These are phyloP conservation scores for Ophion costatus DNA, from an alignment of 2,888 invertebrate species.

Conservation along the genomic window DNA sequence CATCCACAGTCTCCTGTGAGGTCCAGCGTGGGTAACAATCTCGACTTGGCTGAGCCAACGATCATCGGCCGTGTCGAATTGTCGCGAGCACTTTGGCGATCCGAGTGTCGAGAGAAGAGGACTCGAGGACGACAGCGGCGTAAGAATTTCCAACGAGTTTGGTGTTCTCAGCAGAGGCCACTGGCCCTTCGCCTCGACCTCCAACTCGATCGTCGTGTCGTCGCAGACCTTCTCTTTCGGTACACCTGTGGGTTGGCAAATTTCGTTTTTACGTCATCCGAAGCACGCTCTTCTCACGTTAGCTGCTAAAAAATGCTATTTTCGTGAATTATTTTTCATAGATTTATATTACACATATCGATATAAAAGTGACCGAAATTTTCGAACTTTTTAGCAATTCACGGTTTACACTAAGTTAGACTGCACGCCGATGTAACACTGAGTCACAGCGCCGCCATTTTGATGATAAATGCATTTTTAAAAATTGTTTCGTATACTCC, in stretches of 20 bases:
- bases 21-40: conserved; percentile 98
- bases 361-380: too few relatives aligned
- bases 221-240: conserved; percentile 94
- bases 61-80: conserved; percentile 85
- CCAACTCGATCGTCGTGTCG: conserved; percentile 93
- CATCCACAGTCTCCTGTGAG: conserved; percentile 98
- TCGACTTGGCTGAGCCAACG: conserved; percentile 98
- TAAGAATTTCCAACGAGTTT: conserved; percentile 88
- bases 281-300: too few relatives aligned
- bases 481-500: too few relatives aligned
- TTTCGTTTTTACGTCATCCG: background rate
- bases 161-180: conserved; percentile 92
- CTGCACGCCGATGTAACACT: too few relatives aligned
- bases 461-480: too few relatives aligned
- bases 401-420: too few relatives aligned
- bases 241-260: conserved; percentile 84
- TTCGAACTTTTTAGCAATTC: too few relatives aligned
- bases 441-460: too few relatives aligned
- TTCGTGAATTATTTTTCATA: too few relatives aligned
- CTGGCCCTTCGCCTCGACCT: conserved; percentile 94
- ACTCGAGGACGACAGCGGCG: conserved; percentile 90
- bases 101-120: conserved; percentile 85
- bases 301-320: too few relatives aligned
- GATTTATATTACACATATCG: too few relatives aligned
- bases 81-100: conserved; percentile 75